These are phyloP conservation scores for Petrocephalus microphthalmus DNA, from an alignment of 2,113 vertebrate species.

Conservation along the genomic window DNA sequence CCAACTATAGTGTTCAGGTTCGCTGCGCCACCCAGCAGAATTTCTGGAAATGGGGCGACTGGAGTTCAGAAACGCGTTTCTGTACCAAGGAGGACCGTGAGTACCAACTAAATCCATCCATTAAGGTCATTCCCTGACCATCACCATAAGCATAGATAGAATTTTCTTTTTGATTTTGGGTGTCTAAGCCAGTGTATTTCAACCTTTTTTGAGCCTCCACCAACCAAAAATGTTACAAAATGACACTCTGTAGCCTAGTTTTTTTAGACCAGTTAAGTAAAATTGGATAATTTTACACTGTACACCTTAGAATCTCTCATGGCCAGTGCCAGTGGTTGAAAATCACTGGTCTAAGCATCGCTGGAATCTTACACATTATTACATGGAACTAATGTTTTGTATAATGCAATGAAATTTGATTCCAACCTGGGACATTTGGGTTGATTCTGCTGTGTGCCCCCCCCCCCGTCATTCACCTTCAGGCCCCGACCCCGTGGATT, in stretches of 20 bases:
- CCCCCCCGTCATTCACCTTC: not conserved
- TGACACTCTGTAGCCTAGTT: too few species aligned
- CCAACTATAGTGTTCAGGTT: conserved; percentile 42
- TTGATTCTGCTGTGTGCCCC: not conserved
- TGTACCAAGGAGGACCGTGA: conserved; percentile 52
- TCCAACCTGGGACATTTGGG: not conserved
- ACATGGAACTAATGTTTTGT: not conserved
- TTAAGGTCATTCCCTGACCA: not conserved
- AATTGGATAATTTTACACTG: too few species aligned
- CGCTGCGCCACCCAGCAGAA: conserved; percentile 51
- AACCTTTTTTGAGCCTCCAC: too few species aligned
- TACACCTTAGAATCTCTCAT: too few species aligned
- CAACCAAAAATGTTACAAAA: too few species aligned
- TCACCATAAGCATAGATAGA: not conserved
- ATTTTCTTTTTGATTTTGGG: too few species aligned
- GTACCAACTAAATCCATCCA: not conserved
- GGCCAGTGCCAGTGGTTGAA: too few species aligned
- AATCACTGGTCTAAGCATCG: too few species aligned
- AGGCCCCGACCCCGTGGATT: conserved; percentile 56
- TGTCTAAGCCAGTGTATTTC: too few species aligned
- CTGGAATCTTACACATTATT: too few species aligned
- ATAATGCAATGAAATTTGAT: not conserved
- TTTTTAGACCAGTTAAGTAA: too few species aligned
- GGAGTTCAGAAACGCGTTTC: conserved; percentile 46
- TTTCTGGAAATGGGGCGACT: conserved; percentile 64